Evolutionary conservation across 2,888 invertebrate genomes (phyloP).

Genomic region (Diaprepes abbreviatus): DNA sequence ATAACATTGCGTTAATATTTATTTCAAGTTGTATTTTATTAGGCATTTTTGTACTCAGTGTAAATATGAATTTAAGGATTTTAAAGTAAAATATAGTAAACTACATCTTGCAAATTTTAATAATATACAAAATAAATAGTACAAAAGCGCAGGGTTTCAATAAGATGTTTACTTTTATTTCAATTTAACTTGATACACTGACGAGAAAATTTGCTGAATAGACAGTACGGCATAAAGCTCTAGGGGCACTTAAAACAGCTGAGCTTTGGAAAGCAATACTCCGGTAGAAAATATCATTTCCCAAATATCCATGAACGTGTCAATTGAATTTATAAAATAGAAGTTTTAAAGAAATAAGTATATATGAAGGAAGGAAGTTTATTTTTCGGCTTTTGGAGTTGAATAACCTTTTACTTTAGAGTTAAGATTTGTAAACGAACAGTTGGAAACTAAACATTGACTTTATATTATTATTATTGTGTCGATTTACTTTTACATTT

Average conservation of each 20-base stretch:
- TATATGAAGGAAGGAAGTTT: not conserved
- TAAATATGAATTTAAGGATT: no score
- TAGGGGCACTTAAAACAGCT: slow-evolving; percentile 3
- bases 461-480: no score
- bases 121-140: no score
- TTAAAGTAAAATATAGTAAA: no score
- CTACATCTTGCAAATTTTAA: no score
- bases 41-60: no score
- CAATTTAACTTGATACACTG: slow-evolving; percentile 11
- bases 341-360: not conserved
- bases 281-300: slow-evolving; percentile 32
- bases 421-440: no score
- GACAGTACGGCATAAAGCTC: slow-evolving; percentile 16
- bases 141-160: not conserved
- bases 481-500: no score
- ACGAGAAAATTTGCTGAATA: slow-evolving; percentile 17
- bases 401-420: no score
- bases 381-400: not conserved
- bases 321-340: slow-evolving; percentile 31
- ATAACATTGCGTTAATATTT: no score
- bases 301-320: slow-evolving; percentile 16
- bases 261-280: slow-evolving; percentile 29
- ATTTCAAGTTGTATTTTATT: no score
- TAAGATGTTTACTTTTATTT: not conserved
- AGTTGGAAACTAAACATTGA: no score